These are phyloP conservation scores for Megalops cyprinoides DNA, from an alignment of 2,797 vertebrate genomes.

Conservation along the genomic window DNA sequence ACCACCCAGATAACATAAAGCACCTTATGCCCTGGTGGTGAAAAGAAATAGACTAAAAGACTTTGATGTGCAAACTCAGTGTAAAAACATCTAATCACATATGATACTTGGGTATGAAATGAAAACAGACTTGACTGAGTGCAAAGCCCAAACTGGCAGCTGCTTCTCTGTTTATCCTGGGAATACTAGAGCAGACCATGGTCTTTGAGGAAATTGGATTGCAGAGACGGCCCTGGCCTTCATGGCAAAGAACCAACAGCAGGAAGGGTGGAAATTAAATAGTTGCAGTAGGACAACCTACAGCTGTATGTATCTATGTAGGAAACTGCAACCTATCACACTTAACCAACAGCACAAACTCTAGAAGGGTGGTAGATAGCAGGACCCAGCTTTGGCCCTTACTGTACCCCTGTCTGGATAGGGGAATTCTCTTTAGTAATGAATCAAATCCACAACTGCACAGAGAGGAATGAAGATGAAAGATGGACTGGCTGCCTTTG, in stretches of 20 bases:
- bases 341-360: background rate
- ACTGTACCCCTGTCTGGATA: too few species aligned
- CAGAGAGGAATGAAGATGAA: too few species aligned
- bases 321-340: background rate
- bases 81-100: background rate
- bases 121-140: background rate
- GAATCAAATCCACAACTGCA: too few species aligned
- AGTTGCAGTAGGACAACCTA: background rate
- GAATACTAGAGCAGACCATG: too few species aligned
- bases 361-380: background rate
- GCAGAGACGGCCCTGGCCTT: background rate
- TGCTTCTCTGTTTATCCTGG: too few species aligned
- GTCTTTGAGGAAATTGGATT: background rate
- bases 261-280: background rate
- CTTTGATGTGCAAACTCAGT: background rate
- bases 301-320: background rate
- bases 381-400: background rate
- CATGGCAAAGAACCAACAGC: background rate
- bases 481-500: too few species aligned
- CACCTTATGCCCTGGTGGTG: background rate
- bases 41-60: too few species aligned
- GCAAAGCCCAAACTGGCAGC: too few species aligned
- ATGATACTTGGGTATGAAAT: conserved; percentile 4
- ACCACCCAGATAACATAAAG: background rate
- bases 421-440: too few species aligned